These are phyloP conservation scores for Platygyra sinensis DNA, from an alignment of 64 coral and sea anemone genomes.

Conservation along the genomic window DNA sequence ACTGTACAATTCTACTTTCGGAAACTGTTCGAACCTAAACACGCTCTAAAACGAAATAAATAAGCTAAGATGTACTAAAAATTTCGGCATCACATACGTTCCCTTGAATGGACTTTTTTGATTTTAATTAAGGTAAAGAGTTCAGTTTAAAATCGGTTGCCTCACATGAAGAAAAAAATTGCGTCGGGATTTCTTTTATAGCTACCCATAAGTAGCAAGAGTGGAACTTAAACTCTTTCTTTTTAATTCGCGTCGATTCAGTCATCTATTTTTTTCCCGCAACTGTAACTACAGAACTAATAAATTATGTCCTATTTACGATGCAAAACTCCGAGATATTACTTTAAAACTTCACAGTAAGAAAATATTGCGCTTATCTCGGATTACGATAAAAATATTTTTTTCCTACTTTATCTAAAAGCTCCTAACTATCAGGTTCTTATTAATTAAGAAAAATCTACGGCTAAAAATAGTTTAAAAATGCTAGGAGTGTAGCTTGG, in stretches of 20 bases:
- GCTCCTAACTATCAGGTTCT: neutral
- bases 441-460: neutral
- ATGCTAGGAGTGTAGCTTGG: neutral
- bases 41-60: constrained; percentile 20
- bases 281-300: neutral
- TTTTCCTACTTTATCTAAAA: neutral
- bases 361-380: constrained; percentile 18
- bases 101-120: neutral
- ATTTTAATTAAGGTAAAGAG: neutral
- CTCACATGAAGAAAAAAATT: neutral
- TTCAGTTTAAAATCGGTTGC: neutral
- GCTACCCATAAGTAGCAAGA: neutral
- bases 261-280: neutral
- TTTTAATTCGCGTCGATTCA: neutral
- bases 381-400: constrained; percentile 6
- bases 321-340: neutral
- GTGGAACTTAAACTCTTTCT: neutral
- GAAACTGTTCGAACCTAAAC: neutral
- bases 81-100: neutral
- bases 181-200: neutral
- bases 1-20: constrained; percentile 20
- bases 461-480: neutral
- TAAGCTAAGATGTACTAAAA: constrained; percentile 19
- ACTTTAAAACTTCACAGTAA: constrained; percentile 9
- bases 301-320: neutral